These are phyloP conservation scores for Lytechinus variegatus DNA, from an alignment of 35 echinoderm and acorn worm species.

Conservation along the genomic window DNA sequence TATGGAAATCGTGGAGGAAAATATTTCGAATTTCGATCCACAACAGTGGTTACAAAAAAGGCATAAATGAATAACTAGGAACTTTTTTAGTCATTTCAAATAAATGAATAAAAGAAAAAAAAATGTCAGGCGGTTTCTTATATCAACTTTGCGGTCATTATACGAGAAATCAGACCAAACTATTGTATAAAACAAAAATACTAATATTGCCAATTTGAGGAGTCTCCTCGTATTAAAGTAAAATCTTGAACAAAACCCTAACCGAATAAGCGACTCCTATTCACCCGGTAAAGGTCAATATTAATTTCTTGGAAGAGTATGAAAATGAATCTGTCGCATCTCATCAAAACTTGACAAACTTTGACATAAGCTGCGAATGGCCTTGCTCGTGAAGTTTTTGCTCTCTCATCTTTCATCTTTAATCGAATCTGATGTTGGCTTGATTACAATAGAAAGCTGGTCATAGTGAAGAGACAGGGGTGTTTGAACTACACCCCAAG, in stretches of 20 bases:
- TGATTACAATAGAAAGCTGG: background rate
- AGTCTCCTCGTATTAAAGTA: background rate
- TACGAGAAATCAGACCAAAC: no score
- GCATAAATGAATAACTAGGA: no score
- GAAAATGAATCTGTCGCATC: background rate
- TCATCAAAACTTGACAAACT: conserved; percentile 12
- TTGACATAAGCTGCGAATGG: background rate
- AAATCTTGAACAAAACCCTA: background rate
- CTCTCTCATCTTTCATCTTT: background rate
- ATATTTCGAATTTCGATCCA: no score
- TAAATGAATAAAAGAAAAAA: no score
- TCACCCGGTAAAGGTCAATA: background rate
- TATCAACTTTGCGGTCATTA: no score
- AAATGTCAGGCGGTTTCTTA: no score
- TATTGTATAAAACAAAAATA: background rate
- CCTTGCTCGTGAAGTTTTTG: background rate
- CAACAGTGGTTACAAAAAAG: no score
- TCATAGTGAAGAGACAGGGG: no score
- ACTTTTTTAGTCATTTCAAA: no score
- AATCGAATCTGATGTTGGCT: conserved; percentile 18
- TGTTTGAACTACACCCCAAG: no score
- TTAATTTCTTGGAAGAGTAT: conserved; percentile 13
- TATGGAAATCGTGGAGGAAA: no score
- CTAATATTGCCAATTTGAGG: background rate
- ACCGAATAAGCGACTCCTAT: background rate